Evolutionary conservation across 2,888 invertebrate genomes (phyloP).

Genomic region (Tipula lateralis): DNA sequence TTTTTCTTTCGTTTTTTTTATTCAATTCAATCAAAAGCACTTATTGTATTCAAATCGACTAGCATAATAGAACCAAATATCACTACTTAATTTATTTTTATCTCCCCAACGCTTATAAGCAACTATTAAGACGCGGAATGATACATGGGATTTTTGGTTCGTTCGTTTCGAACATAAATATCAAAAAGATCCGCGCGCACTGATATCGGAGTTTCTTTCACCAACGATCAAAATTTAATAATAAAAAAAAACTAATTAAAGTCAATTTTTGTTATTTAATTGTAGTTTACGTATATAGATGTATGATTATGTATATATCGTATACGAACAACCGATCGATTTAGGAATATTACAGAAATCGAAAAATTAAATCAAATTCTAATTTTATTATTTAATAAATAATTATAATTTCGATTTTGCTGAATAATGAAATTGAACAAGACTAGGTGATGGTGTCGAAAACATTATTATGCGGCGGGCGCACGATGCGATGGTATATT

Average conservation of each 20-base stretch:
- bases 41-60: constrained; percentile 13
- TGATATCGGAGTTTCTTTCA: constrained; percentile 24
- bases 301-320: not conserved
- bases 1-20: not conserved
- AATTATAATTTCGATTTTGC: not conserved
- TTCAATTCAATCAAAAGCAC: not conserved
- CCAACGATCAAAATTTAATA: not conserved
- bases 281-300: not conserved
- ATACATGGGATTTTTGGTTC: not conserved
- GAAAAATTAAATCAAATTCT: constrained; percentile 11
- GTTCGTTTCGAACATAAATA: not conserved
- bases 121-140: not conserved
- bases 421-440: not conserved
- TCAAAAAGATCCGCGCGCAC: not conserved
- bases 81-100: constrained; percentile 25
- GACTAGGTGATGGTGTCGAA: not conserved
- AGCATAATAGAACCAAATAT: not conserved
- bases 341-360: not conserved
- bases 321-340: not conserved
- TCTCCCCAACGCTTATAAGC: not conserved
- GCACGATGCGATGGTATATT: not conserved
- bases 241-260: constrained; percentile 26
- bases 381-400: not conserved
- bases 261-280: not conserved
- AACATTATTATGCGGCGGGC: not conserved